A percentile compares a stretch with the other conserved stretches of the same genome.
Conservation (phyloP, 2,888 invertebrate genomes). For the Crepidodera aurea region DNA sequence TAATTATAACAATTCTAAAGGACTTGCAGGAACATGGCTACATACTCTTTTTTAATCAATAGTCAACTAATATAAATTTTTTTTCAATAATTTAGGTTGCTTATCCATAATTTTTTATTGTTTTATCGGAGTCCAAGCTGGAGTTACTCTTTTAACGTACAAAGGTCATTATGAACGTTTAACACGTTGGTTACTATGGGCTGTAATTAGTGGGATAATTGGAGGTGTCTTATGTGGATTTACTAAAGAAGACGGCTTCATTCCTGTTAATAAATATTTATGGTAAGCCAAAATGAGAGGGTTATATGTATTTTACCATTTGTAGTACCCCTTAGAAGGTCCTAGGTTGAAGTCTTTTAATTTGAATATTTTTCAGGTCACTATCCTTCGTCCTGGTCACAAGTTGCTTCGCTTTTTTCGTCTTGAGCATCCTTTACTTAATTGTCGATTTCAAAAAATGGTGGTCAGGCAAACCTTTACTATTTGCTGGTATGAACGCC, state of each 20-base stretch:
- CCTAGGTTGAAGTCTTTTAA: too few relatives aligned
- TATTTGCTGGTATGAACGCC: conserved; percentile 92
- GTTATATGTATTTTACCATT: too few relatives aligned
- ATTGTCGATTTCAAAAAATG: conserved; percentile 76
- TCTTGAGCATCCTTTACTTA: conserved; percentile 78
- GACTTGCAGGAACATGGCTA: neutral
- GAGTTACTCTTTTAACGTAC: conserved; percentile 73
- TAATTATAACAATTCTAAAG: neutral
- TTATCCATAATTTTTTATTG: conserved; percentile 80
- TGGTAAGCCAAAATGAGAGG: conserved; percentile 68
- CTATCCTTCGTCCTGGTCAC: conserved; percentile 88
- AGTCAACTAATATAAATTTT: conserved; percentile 24
- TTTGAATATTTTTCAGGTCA: conserved; percentile 82
- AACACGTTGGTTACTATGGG: conserved; percentile 81
- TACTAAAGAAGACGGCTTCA: conserved; percentile 76
- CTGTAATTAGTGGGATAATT: conserved; percentile 70
- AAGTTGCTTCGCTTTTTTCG: conserved; percentile 76
- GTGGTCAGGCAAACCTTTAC: conserved; percentile 91
- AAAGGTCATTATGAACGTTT: conserved; percentile 68
- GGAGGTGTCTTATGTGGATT: conserved; percentile 79
- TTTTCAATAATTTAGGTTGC: too few relatives aligned
- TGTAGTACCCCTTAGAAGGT: too few relatives aligned
- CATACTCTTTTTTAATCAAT: neutral
- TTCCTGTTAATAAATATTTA: conserved; percentile 94
- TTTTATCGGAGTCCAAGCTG: conserved; percentile 83